Evolutionary conservation across 2,888 invertebrate genomes (phyloP), one percentile per base, ranked within the genome.

Genomic region (Lasioglossum oenotherae): DNA sequence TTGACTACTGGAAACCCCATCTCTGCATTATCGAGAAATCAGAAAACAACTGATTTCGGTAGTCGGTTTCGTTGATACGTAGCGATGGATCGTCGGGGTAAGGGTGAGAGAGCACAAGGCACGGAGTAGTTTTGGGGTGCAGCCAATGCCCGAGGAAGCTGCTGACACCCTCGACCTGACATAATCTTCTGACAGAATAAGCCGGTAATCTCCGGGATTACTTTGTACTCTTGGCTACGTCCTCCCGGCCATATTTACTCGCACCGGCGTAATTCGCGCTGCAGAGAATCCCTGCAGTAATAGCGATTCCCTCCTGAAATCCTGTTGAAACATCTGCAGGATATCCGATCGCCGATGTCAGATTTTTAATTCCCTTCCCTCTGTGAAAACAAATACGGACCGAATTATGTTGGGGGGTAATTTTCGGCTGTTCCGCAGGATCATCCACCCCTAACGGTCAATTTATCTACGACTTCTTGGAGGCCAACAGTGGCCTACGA

Each of bases 141-240:
- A 92, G 78, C 87, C 83, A 88, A 88, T 74, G 91, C 94, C 92
- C 93, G 87, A 79, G 94, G 92, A 93, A 91, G 92, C 90, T 87
- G 88, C 93, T 93, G 94, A 95, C 95, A 95, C 94, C 93, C 94
- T 93, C 94, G 92, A 94, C 94, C 94, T 93, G 94, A 93, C 94
- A 92, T 94, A 95, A 95, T 95, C 95, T 95, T 93, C 93, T 94
- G 94, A 95, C 94, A 93, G 92, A 92, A 92, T 95, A 94, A 95
- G 95, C 95, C 94, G 93, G 93, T 95, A 95, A 95, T 95, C 94
- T 93, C 93, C 85, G 92, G 93, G 94, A 94, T 93, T 92, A 93
- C 93, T 93, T 92, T 92, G 92, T 92, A 90, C 92, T 93, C 91
- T 87, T 90, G 89, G 87, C 88, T 86, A 85, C 88, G 88, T 88